A percentile compares a stretch with the other conserved stretches of the same genome.
Evolutionary conservation across 2,797 vertebrate species (phyloP).

Genomic region (Dicrostonyx torquatus): DNA sequence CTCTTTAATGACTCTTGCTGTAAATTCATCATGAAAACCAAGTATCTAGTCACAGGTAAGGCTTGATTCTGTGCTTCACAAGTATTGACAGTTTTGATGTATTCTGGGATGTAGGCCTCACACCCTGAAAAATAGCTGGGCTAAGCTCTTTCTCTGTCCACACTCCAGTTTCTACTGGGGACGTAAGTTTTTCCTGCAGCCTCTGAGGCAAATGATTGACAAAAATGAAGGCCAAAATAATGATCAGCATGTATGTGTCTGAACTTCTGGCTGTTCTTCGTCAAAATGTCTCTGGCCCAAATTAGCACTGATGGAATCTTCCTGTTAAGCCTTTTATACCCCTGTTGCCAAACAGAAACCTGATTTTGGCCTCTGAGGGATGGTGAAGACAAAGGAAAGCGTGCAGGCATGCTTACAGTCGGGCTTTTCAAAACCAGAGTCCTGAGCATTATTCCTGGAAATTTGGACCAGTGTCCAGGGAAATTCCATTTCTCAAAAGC

Average conservation of each 20-base stretch:
- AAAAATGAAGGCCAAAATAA: neutral
- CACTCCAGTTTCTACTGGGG: neutral
- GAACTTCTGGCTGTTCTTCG: neutral
- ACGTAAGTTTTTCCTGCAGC: neutral
- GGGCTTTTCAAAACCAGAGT: neutral
- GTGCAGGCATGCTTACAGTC: neutral
- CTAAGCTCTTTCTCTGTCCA: neutral
- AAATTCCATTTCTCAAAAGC: neutral
- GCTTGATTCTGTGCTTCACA: neutral
- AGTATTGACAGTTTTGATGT: neutral
- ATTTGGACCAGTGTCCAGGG: neutral
- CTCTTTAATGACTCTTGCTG: neutral
- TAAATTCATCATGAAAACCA: constrained; percentile 23
- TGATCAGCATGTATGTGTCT: neutral
- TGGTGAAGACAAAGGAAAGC: neutral
- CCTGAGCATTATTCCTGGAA: neutral
- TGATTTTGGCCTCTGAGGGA: constrained; percentile 14
- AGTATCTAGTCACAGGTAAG: neutral
- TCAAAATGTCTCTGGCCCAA: constrained; percentile 30
- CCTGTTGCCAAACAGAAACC: constrained; percentile 18
- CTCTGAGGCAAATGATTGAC: constrained; percentile 28
- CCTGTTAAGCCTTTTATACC: neutral
- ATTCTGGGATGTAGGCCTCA: neutral
- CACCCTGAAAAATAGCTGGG: neutral
- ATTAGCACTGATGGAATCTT: constrained; percentile 31